A percentile compares a stretch with the other conserved stretches of the same genome.
Evolutionary conservation across 2,797 vertebrate genomes (phyloP).

Genomic region (Picus viridis): DNA sequence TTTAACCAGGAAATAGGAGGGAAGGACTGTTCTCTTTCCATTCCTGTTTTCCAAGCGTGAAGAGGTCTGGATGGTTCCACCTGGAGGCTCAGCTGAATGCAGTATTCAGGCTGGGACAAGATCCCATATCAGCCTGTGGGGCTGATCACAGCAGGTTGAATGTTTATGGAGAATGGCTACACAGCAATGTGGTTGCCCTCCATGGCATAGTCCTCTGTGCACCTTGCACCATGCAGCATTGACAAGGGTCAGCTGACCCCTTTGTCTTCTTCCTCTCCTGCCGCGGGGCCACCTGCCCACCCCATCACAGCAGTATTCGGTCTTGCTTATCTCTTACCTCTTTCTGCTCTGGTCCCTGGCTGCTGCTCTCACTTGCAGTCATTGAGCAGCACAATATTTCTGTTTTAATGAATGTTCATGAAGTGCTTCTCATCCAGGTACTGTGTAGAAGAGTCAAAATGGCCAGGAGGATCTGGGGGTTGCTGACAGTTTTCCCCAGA

Average conservation of each 20-base stretch:
- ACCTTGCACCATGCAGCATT: fast-evolving
- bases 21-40: background rate
- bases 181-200: background rate
- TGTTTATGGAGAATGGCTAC: background rate
- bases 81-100: background rate
- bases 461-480: background rate
- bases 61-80: background rate
- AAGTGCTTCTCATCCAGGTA: background rate
- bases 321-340: background rate
- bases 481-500: background rate
- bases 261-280: background rate
- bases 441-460: background rate
- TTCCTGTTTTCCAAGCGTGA: background rate
- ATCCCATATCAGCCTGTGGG: fast-evolving
- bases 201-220: background rate
- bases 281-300: background rate
- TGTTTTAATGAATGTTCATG: background rate
- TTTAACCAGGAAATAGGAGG: background rate
- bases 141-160: no score
- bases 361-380: background rate
- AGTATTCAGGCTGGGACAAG: background rate
- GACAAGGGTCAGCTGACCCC: background rate
- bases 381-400: background rate
- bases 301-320: background rate
- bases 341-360: background rate